Percentiles rank a stretch among this genome's conserved stretches.
Evolutionary conservation across 2,888 invertebrate species (phyloP).

Genomic region (Zele albiditarsus): DNA sequence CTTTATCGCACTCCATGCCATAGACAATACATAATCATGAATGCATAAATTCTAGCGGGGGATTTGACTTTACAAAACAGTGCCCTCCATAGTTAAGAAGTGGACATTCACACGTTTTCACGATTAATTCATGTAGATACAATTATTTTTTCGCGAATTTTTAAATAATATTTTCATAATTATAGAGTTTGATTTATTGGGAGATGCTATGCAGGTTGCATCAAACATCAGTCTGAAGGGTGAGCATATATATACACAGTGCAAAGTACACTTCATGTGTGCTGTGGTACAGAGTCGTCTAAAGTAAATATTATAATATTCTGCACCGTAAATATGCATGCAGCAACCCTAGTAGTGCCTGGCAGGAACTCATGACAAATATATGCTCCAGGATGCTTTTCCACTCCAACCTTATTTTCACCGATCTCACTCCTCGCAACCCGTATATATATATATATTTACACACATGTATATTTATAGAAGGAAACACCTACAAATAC

Average conservation of each 20-base stretch:
- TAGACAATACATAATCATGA: no score
- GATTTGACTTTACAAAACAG: no score
- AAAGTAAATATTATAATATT: conserved; percentile 49
- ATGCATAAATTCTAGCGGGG: no score
- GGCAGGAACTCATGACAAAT: conserved; percentile 43
- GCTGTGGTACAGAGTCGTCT: conserved; percentile 42
- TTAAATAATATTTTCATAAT: not conserved
- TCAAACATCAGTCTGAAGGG: not conserved
- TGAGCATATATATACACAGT: not conserved
- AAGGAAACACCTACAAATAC: not conserved
- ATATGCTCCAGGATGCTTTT: not conserved
- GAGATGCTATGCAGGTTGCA: not conserved
- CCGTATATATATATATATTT: not conserved
- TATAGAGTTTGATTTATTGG: not conserved
- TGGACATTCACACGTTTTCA: no score
- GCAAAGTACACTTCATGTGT: conserved; percentile 40
- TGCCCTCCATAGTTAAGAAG: no score
- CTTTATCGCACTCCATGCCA: no score
- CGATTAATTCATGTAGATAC: no score
- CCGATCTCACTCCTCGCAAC: not conserved
- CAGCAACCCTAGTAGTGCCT: conserved; percentile 36
- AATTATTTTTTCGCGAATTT: no score
- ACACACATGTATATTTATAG: not conserved
- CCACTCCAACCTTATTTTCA: not conserved
- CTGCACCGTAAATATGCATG: conserved; percentile 47